These are phyloP conservation scores for Drosophila rhopaloa DNA, from an alignment of 1,140 invertebrate species.

Conservation along the genomic window DNA sequence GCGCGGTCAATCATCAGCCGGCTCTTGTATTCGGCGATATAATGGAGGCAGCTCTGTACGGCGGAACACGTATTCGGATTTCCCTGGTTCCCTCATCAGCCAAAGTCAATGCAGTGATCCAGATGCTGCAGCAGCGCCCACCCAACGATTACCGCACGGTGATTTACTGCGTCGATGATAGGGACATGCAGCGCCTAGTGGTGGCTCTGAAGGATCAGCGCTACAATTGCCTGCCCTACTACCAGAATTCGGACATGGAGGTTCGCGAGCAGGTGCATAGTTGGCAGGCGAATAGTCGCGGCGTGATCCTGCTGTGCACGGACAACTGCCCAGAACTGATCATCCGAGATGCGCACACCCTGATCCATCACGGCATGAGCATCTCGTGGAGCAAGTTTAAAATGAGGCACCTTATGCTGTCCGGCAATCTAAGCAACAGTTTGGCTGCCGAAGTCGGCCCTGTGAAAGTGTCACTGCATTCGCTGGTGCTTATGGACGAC, in stretches of 20 bases:
- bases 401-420: constrained; percentile 36
- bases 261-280: constrained; percentile 19
- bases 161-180: constrained; percentile 40
- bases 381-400: constrained; percentile 55
- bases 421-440: constrained; percentile 31
- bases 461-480: neutral
- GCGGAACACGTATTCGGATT: constrained; percentile 21
- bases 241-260: constrained; percentile 28
- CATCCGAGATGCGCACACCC: constrained; percentile 46
- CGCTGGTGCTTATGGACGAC: constrained; percentile 49
- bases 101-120: constrained; percentile 21
- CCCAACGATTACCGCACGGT: constrained; percentile 41
- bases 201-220: neutral
- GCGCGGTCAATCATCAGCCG: constrained; percentile 11
- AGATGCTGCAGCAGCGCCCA: constrained; percentile 28
- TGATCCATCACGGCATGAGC: constrained; percentile 56
- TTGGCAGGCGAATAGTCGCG: constrained; percentile 21
- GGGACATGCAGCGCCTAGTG: constrained; percentile 29
- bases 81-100: neutral
- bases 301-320: constrained; percentile 43
- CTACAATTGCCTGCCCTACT: constrained; percentile 51
- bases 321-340: constrained; percentile 62
- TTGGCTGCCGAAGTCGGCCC: neutral
- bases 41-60: constrained; percentile 62
- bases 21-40: constrained; percentile 56